Evolutionary conservation across 64 coral and sea anemone genomes (phyloP), one percentile per base, ranked within the genome.

Genomic region (Actinia tenebrosa): DNA sequence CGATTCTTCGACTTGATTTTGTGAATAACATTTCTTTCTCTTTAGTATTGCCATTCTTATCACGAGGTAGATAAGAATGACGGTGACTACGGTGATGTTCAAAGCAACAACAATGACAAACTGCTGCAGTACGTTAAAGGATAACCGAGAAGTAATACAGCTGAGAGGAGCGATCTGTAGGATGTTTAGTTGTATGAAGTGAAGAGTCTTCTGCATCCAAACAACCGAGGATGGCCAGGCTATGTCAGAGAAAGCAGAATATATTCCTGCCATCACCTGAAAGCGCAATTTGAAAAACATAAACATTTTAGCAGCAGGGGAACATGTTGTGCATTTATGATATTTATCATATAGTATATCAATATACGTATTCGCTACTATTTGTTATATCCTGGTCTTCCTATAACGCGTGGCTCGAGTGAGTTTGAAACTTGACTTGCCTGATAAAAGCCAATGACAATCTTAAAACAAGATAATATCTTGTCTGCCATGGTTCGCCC

Each of bases 401-500:
- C 47, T 50, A 8, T 50, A 3, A 50, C 47, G 30, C 30, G 47
- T 50, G 47, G 7, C 7, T 50, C 0, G 47, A 50, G 47, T 5
- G 47, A 50, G 47, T 50, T 50, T 50, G 4, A 50, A 50, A 50
- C 0, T 50, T 5, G 3, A 77, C 71, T 77, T 87, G 87, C 90
- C 85, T 94, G 93, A 61, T 94, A 88, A 86, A 94, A 94, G 10
- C 47, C 47, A 50, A 50, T 50, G 47, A 50, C 47, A 84, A 94
- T 94, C 63, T 94, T 91, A 75, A 94, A 91, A 27, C 93, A 95
- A 2, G 89, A 91, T 27, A 91, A 87, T 81, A 91, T 91, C 20
- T 91, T 80, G 60, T 95, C 93, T 59, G 93, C 93, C 15, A 89
- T 10, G 5, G 89, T 95, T 77, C 93, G 89, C 50, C 90, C 79